Conservation (phyloP, 2,888 invertebrate species). For the Lordiphosa andalusiaca region DNA sequence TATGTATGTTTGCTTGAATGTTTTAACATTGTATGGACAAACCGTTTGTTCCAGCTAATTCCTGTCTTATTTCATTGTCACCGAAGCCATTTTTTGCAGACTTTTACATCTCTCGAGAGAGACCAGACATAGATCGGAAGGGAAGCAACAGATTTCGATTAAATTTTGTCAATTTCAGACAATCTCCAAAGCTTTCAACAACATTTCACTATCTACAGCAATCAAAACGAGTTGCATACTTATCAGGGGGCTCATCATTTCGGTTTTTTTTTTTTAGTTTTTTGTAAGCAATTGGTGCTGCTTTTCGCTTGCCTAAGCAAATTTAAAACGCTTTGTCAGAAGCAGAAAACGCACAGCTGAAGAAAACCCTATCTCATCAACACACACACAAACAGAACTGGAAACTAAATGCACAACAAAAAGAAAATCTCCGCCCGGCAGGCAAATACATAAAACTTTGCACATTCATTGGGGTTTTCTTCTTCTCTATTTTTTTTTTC, state of each 20-base stretch:
- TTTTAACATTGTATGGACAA: too few species aligned
- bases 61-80: too few species aligned
- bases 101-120: too few species aligned
- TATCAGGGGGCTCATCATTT: slow-evolving; percentile 45
- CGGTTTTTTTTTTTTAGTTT: too few species aligned
- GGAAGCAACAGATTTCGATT: too few species aligned
- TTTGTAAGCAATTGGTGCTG: slow-evolving; percentile 36
- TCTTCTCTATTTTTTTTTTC: slow-evolving; percentile 21
- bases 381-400: slow-evolving; percentile 16
- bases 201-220: slow-evolving; percentile 1
- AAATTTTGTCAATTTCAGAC: background rate
- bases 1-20: too few species aligned
- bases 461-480: slow-evolving; percentile 62
- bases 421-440: slow-evolving; percentile 67
- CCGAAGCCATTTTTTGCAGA: too few species aligned
- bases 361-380: slow-evolving; percentile 38
- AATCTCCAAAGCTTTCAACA: background rate
- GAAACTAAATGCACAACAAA: slow-evolving; percentile 37
- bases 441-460: slow-evolving; percentile 72
- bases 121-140: too few species aligned
- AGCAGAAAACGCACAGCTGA: slow-evolving; percentile 15
- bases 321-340: slow-evolving; percentile 69
- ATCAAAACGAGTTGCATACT: slow-evolving; percentile 58
- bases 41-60: too few species aligned
- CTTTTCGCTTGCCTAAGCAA: slow-evolving; percentile 70